Base-by-base conservation (phyloP, 2,113 vertebrate species). In the Varanus salvator region DNA sequence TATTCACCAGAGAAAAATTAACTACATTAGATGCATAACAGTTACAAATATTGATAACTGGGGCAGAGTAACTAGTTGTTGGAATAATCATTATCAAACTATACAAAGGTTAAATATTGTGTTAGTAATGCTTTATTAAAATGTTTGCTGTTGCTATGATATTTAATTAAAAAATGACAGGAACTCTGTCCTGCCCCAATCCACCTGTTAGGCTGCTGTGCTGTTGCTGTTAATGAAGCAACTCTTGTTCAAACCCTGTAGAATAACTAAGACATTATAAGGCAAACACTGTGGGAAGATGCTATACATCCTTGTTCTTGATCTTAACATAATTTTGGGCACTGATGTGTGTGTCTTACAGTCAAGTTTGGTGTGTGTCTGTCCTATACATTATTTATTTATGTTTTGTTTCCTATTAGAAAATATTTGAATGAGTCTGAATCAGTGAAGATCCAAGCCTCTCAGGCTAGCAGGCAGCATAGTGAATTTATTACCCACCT, bases 401-500 rank as follows among this genome's bases (percentile, higher is more conserved):
- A 71, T 83, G 87, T 92, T 86, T 94, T 87, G 29, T 94, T 17
- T 19, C 64, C 68, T 54, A 44, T 87, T 92, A 98, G 98, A 89
- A 96, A 97, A 77, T 94, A 92, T 92, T 87, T 96, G 78, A 94
- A 91, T 80, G 96, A 97, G 50, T 94, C 84, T n/a, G 96, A 98
- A 91, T 96, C 97, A 83, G 95, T 75, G 80, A 94, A 95, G 95
- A 95, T 89, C 76, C 93, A 96, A 88, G 89, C 91, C 77, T 95
- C 88, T 5, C 93, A 96, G 87, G 93, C 89, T 3, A 95, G 91
- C 89, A 96, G 91, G 90, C 96, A 92, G 57, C 95, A 95, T 31
- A 95, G 96, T 80, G 96, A 97, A 2, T 93, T 98, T 90, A 92
- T 98, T n/a, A 84, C 88, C 91, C 92, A 96, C 29, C 95, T 98